A percentile compares a stretch with the other conserved stretches of the same genome.
These are phyloP conservation scores for Solenodon paradoxus DNA, from an alignment of 2,113 vertebrate genomes.

Conservation along the genomic window DNA sequence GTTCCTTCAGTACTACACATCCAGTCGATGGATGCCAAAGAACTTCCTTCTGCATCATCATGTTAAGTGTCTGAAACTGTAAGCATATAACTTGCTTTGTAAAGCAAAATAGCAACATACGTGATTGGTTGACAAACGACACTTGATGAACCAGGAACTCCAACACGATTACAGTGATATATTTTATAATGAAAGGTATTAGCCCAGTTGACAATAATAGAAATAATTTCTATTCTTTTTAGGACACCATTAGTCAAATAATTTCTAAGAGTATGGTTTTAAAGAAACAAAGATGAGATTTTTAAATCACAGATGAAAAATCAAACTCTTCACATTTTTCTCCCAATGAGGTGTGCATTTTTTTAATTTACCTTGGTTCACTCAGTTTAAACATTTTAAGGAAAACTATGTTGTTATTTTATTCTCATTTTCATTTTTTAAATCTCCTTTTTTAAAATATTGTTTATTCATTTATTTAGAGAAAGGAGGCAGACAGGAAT, in stretches of 20 bases:
- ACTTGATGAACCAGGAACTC: neutral
- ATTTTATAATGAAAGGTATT: neutral
- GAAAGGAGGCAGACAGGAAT: no score
- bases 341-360: neutral
- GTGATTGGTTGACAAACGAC: neutral
- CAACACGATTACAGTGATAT: no score
- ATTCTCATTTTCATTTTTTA: neutral
- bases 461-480: no score
- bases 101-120: neutral
- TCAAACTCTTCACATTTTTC: neutral
- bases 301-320: neutral
- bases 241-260: neutral
- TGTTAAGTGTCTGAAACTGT: neutral
- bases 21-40: neutral
- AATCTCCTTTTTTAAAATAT: no score
- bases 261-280: neutral
- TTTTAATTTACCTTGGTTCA: neutral
- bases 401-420: neutral
- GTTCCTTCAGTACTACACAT: no score
- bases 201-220: neutral
- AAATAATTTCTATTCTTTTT: neutral
- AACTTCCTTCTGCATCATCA: no score
- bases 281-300: neutral
- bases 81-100: neutral
- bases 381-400: neutral